Evolutionary conservation across 2,113 vertebrate genomes (phyloP), one percentile per base, ranked within the genome.

Genomic region (Trichomycterus rosablanca): DNA sequence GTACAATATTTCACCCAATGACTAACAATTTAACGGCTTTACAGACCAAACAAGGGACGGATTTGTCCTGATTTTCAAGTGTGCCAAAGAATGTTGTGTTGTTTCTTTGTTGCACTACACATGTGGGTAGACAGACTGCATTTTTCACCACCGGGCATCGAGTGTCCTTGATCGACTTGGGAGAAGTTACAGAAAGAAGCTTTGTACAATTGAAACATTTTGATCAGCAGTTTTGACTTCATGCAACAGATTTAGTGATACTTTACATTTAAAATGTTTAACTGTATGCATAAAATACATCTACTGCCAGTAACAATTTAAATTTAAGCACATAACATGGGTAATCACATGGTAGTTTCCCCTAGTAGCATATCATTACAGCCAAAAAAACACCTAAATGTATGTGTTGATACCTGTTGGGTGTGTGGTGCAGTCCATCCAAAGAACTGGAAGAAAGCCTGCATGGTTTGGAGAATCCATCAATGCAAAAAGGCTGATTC

Each of bases 371-470:
- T n/a, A n/a, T n/a, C n/a, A n/a, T n/a, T n/a, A n/a, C n/a, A n/a
- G n/a, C n/a, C n/a, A n/a, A n/a, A n/a, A n/a, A n/a, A n/a, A n/a
- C n/a, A n/a, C n/a, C n/a, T n/a, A n/a, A n/a, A n/a, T n/a, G n/a
- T n/a, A n/a, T n/a, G n/a, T n/a, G 46, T 10, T 19, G n/a, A 64
- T 84, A 88, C 85, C 85, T 87, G 66, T 59, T 15, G 7, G 57
- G 7, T 43, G 74, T 7, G 39, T 67, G 70, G 5, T 56, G 74
- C 49, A 39, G 57, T 37, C 75, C 80, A 0, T 87, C 86, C 1
- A 15, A 6, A 7, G 72, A 51, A 35, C 74, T 80, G 63, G 75
- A 52, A 5, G 79, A 83, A 39, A 73, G 63, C 34, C 76, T 86
- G 20, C 72, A 75, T 49, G 66, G 45, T 63, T 69, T 71, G 57